These are phyloP conservation scores for Rhegmatorhina hoffmannsi DNA, from an alignment of 2,113 vertebrate species.

Conservation along the genomic window DNA sequence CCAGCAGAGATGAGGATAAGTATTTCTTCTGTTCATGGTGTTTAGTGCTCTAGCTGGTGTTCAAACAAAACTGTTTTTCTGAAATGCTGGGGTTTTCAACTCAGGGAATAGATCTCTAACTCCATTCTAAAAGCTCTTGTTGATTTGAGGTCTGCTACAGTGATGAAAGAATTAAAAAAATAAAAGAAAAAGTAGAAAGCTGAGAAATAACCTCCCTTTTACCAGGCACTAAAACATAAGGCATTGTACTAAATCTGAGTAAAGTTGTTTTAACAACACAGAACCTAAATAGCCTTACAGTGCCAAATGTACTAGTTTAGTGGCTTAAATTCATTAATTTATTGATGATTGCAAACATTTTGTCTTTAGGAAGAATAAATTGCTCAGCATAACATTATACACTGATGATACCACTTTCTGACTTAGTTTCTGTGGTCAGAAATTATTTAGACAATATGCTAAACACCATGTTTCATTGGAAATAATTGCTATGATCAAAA, in stretches of 20 bases:
- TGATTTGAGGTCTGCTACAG: not conserved
- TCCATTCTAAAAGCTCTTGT: not conserved
- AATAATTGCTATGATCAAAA: not conserved
- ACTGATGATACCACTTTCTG: not conserved
- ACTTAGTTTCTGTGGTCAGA: not conserved
- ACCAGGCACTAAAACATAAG: not conserved
- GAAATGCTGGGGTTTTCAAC: not conserved
- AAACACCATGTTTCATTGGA: not conserved
- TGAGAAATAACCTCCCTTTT: not conserved
- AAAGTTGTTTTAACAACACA: not conserved
- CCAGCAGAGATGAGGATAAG: not conserved
- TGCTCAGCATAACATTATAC: not conserved
- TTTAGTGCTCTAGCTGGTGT: not conserved
- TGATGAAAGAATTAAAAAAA: not conserved
- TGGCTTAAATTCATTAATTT: not conserved
- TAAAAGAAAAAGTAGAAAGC: not conserved
- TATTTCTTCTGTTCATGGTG: not conserved
- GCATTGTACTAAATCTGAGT: not conserved
- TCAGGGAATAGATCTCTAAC: not conserved
- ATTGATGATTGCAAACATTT: not conserved
- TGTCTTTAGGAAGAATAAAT: not conserved
- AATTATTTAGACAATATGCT: not conserved
- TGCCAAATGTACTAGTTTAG: not conserved
- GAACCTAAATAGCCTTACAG: not conserved
- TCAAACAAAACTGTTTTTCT: not conserved